Conservation (phyloP, 1,140 invertebrate genomes). For the Drosophila littoralis region DNA sequence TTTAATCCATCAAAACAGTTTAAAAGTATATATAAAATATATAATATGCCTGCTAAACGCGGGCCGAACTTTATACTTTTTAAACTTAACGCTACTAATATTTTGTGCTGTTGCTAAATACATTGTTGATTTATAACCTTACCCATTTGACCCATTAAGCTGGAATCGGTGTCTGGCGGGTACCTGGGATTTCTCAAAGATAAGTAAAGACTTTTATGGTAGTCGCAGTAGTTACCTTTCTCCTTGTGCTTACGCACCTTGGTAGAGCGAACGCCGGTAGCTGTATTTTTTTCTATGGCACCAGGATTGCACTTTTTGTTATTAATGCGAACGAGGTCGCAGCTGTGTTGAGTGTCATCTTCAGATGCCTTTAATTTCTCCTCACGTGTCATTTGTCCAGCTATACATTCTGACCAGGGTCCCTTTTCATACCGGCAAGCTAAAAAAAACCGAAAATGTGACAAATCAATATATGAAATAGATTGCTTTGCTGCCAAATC, state of each 20-base stretch:
- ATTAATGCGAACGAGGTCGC: conserved; percentile 87
- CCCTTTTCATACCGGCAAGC: conserved; percentile 92
- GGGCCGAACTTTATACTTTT: background rate
- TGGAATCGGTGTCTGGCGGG: conserved; percentile 43
- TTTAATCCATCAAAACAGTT: conserved; percentile 36
- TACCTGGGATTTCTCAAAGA: conserved; percentile 22
- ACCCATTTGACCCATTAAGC: conserved; percentile 19
- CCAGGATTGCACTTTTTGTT: conserved; percentile 87
- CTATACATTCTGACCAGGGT: conserved; percentile 91
- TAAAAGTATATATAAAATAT: conserved; percentile 29
- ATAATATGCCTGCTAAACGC: too few relatives aligned
- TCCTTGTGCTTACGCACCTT: conserved; percentile 83
- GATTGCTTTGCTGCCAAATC: too few relatives aligned
- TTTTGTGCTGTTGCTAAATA: conserved; percentile 42
- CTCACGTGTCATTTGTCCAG: conserved; percentile 87
- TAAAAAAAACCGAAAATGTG: conserved; percentile 19
- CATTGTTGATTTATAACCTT: conserved; percentile 23
- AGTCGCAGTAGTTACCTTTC: conserved; percentile 57
- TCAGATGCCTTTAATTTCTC: conserved; percentile 89
- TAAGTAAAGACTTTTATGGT: background rate
- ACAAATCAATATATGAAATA: too few relatives aligned
- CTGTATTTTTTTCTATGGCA: conserved; percentile 15
- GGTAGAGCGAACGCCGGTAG: conserved; percentile 27
- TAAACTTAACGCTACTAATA: conserved; percentile 31
- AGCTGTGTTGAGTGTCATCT: conserved; percentile 82